Evolutionary conservation across 1,140 invertebrate genomes (phyloP), one percentile per base, ranked within the genome.

Genomic region (Hypothenemus hampei): DNA sequence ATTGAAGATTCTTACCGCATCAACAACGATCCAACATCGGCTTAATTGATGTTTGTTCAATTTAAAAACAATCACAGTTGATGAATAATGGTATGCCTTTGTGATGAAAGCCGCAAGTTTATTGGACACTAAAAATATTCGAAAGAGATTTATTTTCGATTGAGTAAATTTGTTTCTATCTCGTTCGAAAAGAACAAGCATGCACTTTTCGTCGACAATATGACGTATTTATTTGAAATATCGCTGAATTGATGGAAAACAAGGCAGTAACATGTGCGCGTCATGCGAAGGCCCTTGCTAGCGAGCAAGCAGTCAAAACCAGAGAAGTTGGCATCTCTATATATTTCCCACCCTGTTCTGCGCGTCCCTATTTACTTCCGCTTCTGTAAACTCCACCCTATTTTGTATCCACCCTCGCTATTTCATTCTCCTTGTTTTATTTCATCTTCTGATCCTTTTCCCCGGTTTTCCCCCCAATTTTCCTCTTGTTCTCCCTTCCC

Each of bases 341-440:
- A 64, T 55, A 65, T 67, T 66, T 69, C 67, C 63, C 69, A 67
- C 65, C 66, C 61, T 63, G 61, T 63, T 56, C 41, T 67, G 62
- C 66, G 67, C 65, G 65, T 65, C 68, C 68, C 68, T 65, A 64
- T 72, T 72, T 72, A 72, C 67, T 72, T 70, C 67, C 69, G 70
- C 69, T 70, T 63, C 70, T 63, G 68, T 70, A 69, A 69, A 72
- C 70, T 72, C 67, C 70, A 72, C 70, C 70, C 69, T 64, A 70
- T 72, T 72, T 72, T 69, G 70, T 72, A 72, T 72, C 69, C 67
- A 69, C 67, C 65, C 69, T 69, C 68, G 61, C 67, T 64, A 68
- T 69, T 69, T 69, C 68, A 67, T 69, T 70, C 67, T 68, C 66
- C 67, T 69, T 71, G 69, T 71, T 71, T 71, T 71, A 71, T 71